These are phyloP conservation scores for Falco punctatus DNA, from an alignment of 2,113 vertebrate genomes.

Conservation along the genomic window DNA sequence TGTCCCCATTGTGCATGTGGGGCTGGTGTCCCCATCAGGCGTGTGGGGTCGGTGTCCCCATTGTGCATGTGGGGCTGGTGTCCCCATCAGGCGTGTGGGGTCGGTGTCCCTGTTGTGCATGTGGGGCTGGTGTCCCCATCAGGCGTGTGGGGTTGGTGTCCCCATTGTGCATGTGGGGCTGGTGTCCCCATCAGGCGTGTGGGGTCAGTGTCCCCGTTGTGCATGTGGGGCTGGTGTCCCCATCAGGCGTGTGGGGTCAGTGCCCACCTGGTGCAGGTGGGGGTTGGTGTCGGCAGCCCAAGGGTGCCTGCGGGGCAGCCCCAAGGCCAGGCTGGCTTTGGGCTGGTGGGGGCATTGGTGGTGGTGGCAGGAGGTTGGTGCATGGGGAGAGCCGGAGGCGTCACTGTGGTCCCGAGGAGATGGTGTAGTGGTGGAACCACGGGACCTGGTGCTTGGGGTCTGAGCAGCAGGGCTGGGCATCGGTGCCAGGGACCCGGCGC, in stretches of 20 bases:
- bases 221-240: background rate
- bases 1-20: background rate
- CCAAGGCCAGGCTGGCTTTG: background rate
- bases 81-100: background rate
- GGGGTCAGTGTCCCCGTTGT: background rate
- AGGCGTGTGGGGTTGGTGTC: background rate
- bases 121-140: background rate
- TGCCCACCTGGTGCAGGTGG: background rate
- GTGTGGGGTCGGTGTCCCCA: background rate
- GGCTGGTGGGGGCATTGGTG: background rate
- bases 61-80: background rate
- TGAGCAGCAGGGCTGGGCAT: background rate
- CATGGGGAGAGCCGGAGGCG: background rate
- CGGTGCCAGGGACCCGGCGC: background rate
- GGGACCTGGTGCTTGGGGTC: background rate
- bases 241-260: accelerated
- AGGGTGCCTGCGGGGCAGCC: background rate
- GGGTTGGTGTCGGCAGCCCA: background rate
- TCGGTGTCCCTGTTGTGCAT: background rate
- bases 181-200: background rate
- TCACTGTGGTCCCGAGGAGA: accelerated
- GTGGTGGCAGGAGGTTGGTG: background rate
- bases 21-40: background rate
- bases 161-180: background rate
- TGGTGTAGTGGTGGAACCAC: accelerated